These are phyloP conservation scores for Takifugu flavidus DNA, from an alignment of 2,113 vertebrate species.

Conservation along the genomic window DNA sequence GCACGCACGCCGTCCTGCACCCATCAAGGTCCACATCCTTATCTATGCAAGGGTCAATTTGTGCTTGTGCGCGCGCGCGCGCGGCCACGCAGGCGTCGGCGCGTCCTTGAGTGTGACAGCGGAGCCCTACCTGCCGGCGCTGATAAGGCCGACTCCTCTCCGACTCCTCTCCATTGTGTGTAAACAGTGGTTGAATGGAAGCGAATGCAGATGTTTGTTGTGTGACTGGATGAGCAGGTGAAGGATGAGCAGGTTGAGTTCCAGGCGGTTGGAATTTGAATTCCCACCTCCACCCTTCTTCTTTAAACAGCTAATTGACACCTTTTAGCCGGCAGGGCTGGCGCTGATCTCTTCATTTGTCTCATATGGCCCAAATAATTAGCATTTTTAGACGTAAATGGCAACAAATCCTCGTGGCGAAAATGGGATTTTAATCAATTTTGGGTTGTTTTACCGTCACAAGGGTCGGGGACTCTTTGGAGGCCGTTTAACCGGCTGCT, in stretches of 20 bases:
- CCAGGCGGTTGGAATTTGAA: conserved; percentile 12
- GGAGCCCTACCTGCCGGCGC: conserved; percentile 12
- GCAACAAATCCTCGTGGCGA: too few relatives aligned
- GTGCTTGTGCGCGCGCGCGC: conserved; percentile 12
- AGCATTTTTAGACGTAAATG: too few relatives aligned
- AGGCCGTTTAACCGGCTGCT: not conserved
- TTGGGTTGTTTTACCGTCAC: too few relatives aligned
- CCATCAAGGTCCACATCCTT: conserved; percentile 28
- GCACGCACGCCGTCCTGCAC: conserved; percentile 22
- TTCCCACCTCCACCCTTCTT: too few relatives aligned
- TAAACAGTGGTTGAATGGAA: conserved; percentile 31
- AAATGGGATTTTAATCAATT: too few relatives aligned
- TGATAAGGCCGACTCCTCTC: conserved; percentile 20
- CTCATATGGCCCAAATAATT: too few relatives aligned
- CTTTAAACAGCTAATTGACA: too few relatives aligned
- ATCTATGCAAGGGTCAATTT: conserved; percentile 7
- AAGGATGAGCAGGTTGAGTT: conserved; percentile 20
- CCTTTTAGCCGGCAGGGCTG: too few relatives aligned
- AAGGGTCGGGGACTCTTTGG: not conserved
- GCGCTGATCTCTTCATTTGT: too few relatives aligned
- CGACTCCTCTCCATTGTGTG: conserved; percentile 22
- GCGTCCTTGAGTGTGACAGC: conserved; percentile 51
- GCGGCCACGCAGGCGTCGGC: conserved; percentile 4
- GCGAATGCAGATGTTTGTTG: conserved; percentile 12
- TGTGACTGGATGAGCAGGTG: conserved; percentile 29